Evolutionary conservation across 92 coral and sea anemone genomes (phyloP), one percentile per base, ranked within the genome.

Genomic region (Nematostella vectensis): DNA sequence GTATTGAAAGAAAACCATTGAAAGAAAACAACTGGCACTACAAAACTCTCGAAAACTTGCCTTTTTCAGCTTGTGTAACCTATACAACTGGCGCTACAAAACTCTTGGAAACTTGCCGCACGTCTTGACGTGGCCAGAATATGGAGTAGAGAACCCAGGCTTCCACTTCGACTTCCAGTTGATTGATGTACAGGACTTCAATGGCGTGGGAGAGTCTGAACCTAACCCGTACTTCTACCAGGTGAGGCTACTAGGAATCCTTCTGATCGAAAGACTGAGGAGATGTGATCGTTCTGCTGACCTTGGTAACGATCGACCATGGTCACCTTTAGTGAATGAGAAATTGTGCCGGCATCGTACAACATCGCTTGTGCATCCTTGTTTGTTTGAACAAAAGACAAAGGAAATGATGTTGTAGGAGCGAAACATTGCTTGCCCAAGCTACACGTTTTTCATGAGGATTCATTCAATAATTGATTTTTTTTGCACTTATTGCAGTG

Each of bases 291-390:
- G 42, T 89, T 89, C 74, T 89, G 97, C 65, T 89, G 97, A 9
- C 97, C 97, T 67, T 89, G 97, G 89, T 89, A 89, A 40, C 97
- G 95, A 81, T 89, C 97, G 51, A 89, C 97, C 16, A 95, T 89
- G 58, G 97, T 89, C 43, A 89, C 88, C 97, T 89, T 62, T 54
- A 47, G 48, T 20, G n/a, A n/a, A n/a, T n/a, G n/a, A n/a, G n/a
- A n/a, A n/a, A n/a, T n/a, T n/a, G n/a, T n/a, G n/a, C n/a, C n/a
- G n/a, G n/a, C n/a, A n/a, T n/a, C n/a, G n/a, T n/a, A n/a, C n/a
- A n/a, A n/a, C n/a, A n/a, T n/a, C n/a, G n/a, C n/a, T n/a, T n/a
- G n/a, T n/a, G n/a, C n/a, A n/a, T n/a, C n/a, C n/a, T n/a, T n/a
- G n/a, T n/a, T n/a, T n/a, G n/a, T n/a, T n/a, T n/a, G n/a, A n/a